These are phyloP conservation scores for Hycleus phaleratus DNA, from an alignment of 1,140 invertebrate species.

Conservation along the genomic window DNA sequence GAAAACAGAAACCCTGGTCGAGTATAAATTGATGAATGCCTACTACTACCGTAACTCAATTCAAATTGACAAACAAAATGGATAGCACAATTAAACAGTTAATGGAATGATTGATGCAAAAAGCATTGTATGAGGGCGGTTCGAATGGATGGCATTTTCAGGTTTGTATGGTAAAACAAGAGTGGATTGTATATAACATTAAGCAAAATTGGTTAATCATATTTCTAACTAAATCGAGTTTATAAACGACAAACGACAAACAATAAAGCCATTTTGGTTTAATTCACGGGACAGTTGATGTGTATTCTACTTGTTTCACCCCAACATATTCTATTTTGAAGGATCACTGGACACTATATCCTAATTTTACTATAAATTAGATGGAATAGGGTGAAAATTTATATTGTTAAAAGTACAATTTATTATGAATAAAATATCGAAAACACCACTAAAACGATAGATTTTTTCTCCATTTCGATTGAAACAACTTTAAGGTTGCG, in stretches of 20 bases:
- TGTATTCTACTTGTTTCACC: constrained; percentile 1
- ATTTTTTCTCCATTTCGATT: too few species aligned
- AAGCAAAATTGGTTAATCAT: background rate
- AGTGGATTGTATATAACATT: background rate
- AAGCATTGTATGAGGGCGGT: background rate
- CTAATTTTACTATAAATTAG: constrained; percentile 12
- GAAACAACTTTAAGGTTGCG: constrained; percentile 14
- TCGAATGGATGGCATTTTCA: background rate
- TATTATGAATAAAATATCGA: too few species aligned
- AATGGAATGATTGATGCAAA: constrained; percentile 36
- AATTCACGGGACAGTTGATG: constrained; percentile 17
- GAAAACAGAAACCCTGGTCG: background rate
- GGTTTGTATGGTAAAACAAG: too few species aligned
- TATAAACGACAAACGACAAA: constrained; percentile 20
- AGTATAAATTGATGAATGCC: constrained; percentile 31
- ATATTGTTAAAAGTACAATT: background rate
- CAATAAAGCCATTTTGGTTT: constrained; percentile 20
- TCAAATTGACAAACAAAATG: constrained; percentile 35
- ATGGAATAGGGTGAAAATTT: constrained; percentile 3
- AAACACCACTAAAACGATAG: too few species aligned
- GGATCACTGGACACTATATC: constrained; percentile 8
- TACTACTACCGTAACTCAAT: constrained; percentile 14
- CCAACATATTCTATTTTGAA: constrained; percentile 4
- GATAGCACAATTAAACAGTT: constrained; percentile 35
- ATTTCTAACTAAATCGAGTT: background rate